Base-by-base conservation (phyloP, 2,113 vertebrate species). In the Myotis lucifugus region DNA sequence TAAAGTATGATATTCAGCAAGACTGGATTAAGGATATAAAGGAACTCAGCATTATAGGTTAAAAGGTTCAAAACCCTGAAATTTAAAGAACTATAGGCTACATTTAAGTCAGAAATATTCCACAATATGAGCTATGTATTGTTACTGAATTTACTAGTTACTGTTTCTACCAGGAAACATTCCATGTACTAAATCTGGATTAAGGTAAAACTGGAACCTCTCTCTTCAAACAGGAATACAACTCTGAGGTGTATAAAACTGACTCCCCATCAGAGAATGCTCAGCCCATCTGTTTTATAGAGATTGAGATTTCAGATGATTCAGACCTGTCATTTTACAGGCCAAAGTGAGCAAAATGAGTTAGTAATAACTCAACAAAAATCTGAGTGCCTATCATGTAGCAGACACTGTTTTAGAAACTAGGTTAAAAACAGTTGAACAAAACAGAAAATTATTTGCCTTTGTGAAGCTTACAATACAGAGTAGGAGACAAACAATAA, bases 291-390 rank as follows among this genome's bases (percentile, higher is more conserved):
- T 29, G 25, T 48, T 95, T 93, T 93, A 90, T 1, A 82, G 59
- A 93, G 90, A 85, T 1, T 56, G 37, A 76, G 37, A 61, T 90
- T 91, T 95, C 23, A 88, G 84, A 95, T 37, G 70, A 93, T 11
- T 81, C 48, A 88, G n/a, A 50, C 13, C 25, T 82, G 70, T 32
- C 34, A 70, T 42, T 69, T 88, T 37, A 56, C 29, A 91, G 77
- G 81, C 64, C 18, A 40, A 81, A 78, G 34, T 21, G 27, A 25
- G 85, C 42, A 81, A 84, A 81, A 69, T 72, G 15, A 88, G 83
- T 88, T 76, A 88, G 40, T 70, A 87, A 78, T 70, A 90, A 87
- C 79, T 85, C 42, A 86, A 46, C 17, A 93, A 73, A 42, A 72
- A 81, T 46, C 66, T 46, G 67, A 86, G 37, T 66, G 32, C 50